phyloP scores from a whole-genome alignment of 1,140 invertebrate genomes.

The Onthophagus taurus region DNA sequence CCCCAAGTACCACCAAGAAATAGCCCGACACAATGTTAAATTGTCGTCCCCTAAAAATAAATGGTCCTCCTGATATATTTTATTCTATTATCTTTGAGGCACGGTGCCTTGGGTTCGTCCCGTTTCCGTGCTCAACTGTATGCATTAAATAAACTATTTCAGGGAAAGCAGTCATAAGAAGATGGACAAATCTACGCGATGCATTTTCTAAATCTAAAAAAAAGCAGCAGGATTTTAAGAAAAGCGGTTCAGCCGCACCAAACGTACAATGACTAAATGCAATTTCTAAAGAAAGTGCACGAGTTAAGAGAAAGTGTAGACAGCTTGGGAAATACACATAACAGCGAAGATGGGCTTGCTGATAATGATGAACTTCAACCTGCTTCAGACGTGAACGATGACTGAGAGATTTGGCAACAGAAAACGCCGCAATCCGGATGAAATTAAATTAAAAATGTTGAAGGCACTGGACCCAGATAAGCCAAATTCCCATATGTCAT shows the following conservation, averaged over 20 bases:
- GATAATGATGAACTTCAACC: constrained; percentile 1
- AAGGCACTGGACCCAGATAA: constrained; percentile 3
- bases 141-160: too few relatives aligned
- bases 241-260: not conserved
- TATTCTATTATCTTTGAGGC: too few relatives aligned
- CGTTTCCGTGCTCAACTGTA: too few relatives aligned
- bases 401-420: not conserved
- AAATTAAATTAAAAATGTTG: constrained; percentile 7
- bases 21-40: too few relatives aligned
- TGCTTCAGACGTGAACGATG: not conserved
- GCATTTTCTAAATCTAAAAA: too few relatives aligned
- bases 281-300: not conserved
- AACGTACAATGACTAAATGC: not conserved
- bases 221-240: too few relatives aligned
- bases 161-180: too few relatives aligned
- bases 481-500: constrained; percentile 7
- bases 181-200: too few relatives aligned
- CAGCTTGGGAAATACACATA: not conserved
- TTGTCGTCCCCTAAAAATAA: too few relatives aligned
- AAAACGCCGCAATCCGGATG: constrained; percentile 1
- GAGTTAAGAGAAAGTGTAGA: not conserved
- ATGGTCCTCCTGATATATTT: too few relatives aligned
- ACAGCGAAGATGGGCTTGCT: not conserved
- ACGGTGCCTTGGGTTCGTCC: too few relatives aligned
- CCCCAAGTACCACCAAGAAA: too few relatives aligned